Conservation (phyloP, 2,888 invertebrate species). For the Pyrgus malvae region DNA sequence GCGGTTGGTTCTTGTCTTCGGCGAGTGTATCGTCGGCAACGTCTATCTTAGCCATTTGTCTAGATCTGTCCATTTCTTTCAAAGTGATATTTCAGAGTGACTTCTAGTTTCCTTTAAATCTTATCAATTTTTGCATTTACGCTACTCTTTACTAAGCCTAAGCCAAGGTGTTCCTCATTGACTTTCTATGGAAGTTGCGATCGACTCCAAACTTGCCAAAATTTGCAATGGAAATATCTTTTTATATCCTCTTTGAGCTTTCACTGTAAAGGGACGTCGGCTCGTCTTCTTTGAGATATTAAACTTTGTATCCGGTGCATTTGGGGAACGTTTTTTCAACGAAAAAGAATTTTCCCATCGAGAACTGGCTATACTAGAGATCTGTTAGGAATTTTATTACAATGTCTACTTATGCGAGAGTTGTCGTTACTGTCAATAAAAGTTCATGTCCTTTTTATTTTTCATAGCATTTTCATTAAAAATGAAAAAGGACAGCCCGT, state of each 20-base stretch:
- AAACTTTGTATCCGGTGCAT: slow-evolving; percentile 31
- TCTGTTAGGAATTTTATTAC: slow-evolving; percentile 13
- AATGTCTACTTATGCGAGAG: not conserved
- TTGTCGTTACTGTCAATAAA: slow-evolving; percentile 2
- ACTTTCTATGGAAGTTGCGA: slow-evolving; percentile 51
- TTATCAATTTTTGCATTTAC: slow-evolving; percentile 44
- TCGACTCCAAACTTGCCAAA: slow-evolving; percentile 48
- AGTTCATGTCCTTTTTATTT: no score
- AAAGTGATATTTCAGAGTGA: no score
- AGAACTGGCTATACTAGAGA: slow-evolving; percentile 6
- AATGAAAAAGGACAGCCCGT: no score
- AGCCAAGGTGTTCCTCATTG: slow-evolving; percentile 47
- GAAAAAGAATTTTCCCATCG: slow-evolving; percentile 6
- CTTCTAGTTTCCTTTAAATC: slow-evolving; percentile 54
- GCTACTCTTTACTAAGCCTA: slow-evolving; percentile 42
- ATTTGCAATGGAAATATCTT: slow-evolving; percentile 59
- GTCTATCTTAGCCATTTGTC: no score
- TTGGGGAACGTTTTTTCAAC: slow-evolving; percentile 20
- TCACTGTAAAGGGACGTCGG: slow-evolving; percentile 48
- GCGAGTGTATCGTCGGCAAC: no score
- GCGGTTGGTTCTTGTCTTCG: no score
- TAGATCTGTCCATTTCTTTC: no score
- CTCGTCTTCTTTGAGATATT: slow-evolving; percentile 50
- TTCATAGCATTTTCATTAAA: no score
- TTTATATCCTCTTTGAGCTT: slow-evolving; percentile 67